Percentiles rank a stretch among this genome's conserved stretches.
Conservation (phyloP, 2,113 vertebrate species). For the Equus quagga region DNA sequence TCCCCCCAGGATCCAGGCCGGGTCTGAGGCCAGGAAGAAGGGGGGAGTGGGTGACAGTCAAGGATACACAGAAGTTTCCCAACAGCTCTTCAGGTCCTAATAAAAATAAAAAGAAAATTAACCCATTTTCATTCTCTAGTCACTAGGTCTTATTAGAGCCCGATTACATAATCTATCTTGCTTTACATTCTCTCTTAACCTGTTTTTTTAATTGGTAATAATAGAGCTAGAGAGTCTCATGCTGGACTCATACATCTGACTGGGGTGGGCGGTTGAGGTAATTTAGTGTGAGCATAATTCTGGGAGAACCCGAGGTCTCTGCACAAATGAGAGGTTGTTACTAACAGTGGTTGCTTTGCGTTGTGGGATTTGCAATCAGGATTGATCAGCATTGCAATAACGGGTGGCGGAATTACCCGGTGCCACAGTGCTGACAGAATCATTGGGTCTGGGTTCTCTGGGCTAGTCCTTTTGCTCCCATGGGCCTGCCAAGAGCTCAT, state of each 20-base stretch:
- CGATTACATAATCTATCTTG: conserved; percentile 64
- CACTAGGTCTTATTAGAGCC: conserved; percentile 55
- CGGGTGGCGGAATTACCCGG: not conserved
- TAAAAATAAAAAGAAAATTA: conserved; percentile 74
- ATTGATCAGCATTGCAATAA: conserved; percentile 46
- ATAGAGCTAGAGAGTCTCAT: conserved; percentile 43
- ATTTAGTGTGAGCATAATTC: conserved; percentile 34
- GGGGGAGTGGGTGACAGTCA: not conserved
- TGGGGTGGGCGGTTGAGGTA: not conserved
- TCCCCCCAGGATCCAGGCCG: not conserved
- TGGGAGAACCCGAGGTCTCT: conserved; percentile 46
- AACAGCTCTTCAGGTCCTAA: conserved; percentile 28
- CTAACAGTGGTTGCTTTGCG: conserved; percentile 27
- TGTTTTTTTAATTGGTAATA: conserved; percentile 60
- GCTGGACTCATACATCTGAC: not conserved
- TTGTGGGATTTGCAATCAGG: conserved; percentile 51
- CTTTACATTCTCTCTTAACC: conserved; percentile 57
- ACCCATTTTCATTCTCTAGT: conserved; percentile 62
- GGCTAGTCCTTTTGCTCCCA: not conserved
- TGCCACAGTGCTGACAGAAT: not conserved
- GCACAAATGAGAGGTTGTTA: not conserved
- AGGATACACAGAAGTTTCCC: not conserved
- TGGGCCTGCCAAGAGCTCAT: not conserved
- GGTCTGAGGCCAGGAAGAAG: not conserved
- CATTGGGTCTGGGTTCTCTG: not conserved